Percentiles rank a stretch among this genome's conserved stretches.
Conservation (phyloP, 2,797 vertebrate species). For the Tenualosa ilisha region DNA sequence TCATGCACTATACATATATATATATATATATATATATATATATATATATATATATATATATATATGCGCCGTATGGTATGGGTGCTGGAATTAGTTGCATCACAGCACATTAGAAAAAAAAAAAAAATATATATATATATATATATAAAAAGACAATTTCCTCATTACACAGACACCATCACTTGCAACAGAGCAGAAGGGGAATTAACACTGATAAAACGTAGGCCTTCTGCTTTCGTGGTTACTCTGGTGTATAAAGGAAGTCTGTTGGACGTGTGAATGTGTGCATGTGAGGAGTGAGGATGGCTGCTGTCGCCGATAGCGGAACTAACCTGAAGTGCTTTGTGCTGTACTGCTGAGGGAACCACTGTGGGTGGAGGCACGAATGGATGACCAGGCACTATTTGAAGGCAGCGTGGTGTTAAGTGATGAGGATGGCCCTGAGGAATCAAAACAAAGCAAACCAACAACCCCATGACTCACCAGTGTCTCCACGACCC, state of each 20-base stretch:
- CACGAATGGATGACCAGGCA: conserved; percentile 99
- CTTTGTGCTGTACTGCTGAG: conserved; percentile 99
- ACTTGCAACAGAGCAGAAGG: neutral
- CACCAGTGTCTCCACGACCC: neutral
- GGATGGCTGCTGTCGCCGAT: neutral
- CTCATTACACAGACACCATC: neutral
- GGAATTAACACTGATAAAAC: neutral
- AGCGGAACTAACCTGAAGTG: conserved; percentile 87
- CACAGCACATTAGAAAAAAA: too few species aligned
- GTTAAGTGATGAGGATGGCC: conserved; percentile 99
- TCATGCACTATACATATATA: too few species aligned
- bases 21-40: too few species aligned
- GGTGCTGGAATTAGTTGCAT: too few species aligned
- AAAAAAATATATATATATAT: too few species aligned
- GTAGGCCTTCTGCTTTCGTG: neutral
- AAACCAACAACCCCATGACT: neutral
- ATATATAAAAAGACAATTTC: neutral
- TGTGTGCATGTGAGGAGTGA: too few species aligned
- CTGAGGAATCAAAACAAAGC: conserved; percentile 60
- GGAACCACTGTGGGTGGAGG: conserved; percentile 99
- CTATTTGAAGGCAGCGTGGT: conserved; percentile 99
- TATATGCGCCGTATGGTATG: too few species aligned
- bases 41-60: too few species aligned
- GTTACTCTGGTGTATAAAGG: neutral
- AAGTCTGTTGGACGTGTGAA: neutral